A percentile compares a stretch with the other conserved stretches of the same genome.
Conservation (phyloP, 2,797 vertebrate genomes). For the Protonibea diacanthus region DNA sequence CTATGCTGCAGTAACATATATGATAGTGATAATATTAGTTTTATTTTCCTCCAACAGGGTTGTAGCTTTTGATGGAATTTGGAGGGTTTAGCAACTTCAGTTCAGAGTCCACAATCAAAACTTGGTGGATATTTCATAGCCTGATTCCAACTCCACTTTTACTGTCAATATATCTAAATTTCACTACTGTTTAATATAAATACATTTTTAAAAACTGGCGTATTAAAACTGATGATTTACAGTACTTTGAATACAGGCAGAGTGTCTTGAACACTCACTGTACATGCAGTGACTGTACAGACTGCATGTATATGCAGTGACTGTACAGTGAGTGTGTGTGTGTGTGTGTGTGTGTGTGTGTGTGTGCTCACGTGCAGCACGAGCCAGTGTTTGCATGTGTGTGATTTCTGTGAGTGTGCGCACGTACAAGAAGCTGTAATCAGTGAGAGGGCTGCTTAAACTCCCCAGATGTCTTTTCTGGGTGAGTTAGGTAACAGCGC, state of each 20-base stretch:
- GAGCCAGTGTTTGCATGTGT: neutral
- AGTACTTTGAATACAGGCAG: neutral
- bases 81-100: too few relatives aligned
- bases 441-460: constrained; percentile 39
- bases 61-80: neutral
- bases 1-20: neutral
- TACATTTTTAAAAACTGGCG: too few relatives aligned
- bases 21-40: neutral
- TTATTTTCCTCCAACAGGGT: too few relatives aligned
- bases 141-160: too few relatives aligned
- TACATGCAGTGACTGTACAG: neutral
- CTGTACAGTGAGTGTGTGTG: neutral
- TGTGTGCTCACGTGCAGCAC: neutral
- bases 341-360: neutral
- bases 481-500: constrained; percentile 82
- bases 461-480: constrained; percentile 76
- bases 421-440: constrained; percentile 39
- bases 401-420: neutral
- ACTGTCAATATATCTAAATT: neutral
- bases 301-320: neutral
- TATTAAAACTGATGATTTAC: too few relatives aligned
- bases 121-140: neutral
- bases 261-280: neutral
- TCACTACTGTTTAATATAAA: neutral
- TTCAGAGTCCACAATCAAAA: neutral